Percentiles rank a stretch among this genome's conserved stretches.
Conservation (phyloP, 2,888 invertebrate species). For the Cactoblastis cactorum region DNA sequence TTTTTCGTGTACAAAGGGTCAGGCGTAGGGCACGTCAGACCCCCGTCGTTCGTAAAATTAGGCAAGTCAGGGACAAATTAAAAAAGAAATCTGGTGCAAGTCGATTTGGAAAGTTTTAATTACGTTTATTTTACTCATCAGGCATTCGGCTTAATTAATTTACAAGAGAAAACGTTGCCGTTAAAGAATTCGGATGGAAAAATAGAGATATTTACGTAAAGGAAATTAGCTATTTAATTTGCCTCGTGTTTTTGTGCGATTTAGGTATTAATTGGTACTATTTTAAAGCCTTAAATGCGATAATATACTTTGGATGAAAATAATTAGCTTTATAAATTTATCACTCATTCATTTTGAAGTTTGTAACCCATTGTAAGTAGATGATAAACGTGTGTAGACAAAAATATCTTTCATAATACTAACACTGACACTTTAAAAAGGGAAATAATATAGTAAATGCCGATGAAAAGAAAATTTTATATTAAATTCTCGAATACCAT, state of each 20-base stretch:
- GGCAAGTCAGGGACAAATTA: constrained; percentile 68
- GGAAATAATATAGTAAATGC: too few relatives aligned
- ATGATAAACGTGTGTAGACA: too few relatives aligned
- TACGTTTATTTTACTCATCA: constrained; percentile 75
- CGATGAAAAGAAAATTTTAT: constrained; percentile 23
- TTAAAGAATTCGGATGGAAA: neutral
- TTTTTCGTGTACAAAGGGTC: constrained; percentile 63
- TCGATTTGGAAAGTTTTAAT: constrained; percentile 76
- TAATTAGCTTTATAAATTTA: too few relatives aligned
- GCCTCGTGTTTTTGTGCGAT: neutral
- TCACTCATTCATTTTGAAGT: too few relatives aligned
- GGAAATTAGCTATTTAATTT: neutral
- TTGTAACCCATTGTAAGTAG: too few relatives aligned
- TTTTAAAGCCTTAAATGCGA: too few relatives aligned
- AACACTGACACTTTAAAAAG: neutral
- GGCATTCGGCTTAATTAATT: constrained; percentile 67
- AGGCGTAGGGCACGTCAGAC: constrained; percentile 66
- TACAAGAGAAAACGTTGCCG: constrained; percentile 29
- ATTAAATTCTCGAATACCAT: constrained; percentile 47
- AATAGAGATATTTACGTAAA: neutral
- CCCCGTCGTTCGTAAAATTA: constrained; percentile 70
- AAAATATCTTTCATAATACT: too few relatives aligned
- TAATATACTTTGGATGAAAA: too few relatives aligned
- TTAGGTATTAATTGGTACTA: too few relatives aligned
- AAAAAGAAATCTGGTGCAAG: constrained; percentile 75